These are phyloP conservation scores for Emys orbicularis DNA, from an alignment of 2,797 vertebrate species.

Conservation along the genomic window DNA sequence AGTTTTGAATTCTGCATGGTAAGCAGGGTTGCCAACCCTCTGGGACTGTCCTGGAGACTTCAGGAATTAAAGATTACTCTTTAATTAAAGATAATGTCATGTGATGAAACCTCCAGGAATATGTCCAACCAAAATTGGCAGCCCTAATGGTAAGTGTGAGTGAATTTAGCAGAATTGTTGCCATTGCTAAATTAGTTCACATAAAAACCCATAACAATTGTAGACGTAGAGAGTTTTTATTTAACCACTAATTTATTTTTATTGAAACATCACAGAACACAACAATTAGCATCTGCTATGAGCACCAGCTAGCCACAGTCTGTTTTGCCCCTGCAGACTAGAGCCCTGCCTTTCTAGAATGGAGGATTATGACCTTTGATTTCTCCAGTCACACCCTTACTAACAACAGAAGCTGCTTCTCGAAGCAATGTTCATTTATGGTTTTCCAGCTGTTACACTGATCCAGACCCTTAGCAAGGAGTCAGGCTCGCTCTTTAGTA, in stretches of 20 bases:
- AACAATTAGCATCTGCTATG: background rate
- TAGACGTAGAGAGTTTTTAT: background rate
- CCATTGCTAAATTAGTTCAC: background rate
- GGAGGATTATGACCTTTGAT: background rate
- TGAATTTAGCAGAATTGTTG: background rate
- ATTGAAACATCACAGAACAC: background rate
- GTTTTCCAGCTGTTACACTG: constrained; percentile 57
- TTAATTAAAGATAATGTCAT: too few relatives aligned
- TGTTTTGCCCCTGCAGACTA: background rate
- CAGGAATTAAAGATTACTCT: too few relatives aligned
- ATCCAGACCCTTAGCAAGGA: constrained; percentile 30
- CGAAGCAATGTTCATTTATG: constrained; percentile 34
- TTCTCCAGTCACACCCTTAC: background rate
- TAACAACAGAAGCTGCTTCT: constrained; percentile 29
- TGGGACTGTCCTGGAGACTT: too few relatives aligned
- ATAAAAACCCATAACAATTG: background rate
- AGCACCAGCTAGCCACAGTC: background rate
- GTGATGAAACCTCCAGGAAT: too few relatives aligned
- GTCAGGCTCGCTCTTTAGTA: background rate
- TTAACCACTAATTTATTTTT: background rate
- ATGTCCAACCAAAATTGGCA: too few relatives aligned
- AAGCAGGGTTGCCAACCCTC: too few relatives aligned
- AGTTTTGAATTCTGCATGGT: background rate
- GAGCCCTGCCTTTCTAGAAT: background rate
- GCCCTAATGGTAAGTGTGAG: background rate